A percentile compares a stretch with the other conserved stretches of the same genome.
phyloP scores from a whole-genome alignment of 35 echinoderm and acorn worm genomes.

The Amphiura filiformis region DNA sequence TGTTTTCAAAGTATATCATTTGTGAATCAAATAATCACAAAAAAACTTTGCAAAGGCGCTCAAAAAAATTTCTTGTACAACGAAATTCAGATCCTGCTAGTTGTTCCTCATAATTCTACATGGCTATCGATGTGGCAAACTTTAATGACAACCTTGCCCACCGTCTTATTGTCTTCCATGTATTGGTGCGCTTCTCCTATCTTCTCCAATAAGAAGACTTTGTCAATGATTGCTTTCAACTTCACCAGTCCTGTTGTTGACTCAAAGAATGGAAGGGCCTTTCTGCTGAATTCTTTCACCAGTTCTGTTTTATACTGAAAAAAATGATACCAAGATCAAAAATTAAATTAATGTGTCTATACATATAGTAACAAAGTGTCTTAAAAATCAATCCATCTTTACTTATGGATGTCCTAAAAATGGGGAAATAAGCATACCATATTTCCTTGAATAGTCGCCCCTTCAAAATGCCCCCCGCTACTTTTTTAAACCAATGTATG shows the following conservation, averaged over 20 bases:
- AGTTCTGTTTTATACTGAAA: slow-evolving; percentile 74
- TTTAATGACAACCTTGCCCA: slow-evolving; percentile 55
- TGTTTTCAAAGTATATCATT: too few species aligned
- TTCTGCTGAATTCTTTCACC: slow-evolving; percentile 48
- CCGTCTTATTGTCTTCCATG: slow-evolving; percentile 72
- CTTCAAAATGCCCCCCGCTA: too few species aligned
- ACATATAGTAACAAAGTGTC: too few species aligned
- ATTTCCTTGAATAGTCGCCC: too few species aligned
- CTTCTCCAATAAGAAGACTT: slow-evolving; percentile 46
- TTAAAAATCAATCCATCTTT: too few species aligned
- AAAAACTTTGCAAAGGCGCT: too few species aligned
- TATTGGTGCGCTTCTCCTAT: slow-evolving; percentile 52
- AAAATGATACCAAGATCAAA: not conserved
- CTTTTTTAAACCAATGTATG: too few species aligned
- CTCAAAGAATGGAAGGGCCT: slow-evolving; percentile 48
- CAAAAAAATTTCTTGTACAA: too few species aligned
- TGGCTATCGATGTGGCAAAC: not conserved
- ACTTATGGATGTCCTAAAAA: too few species aligned
- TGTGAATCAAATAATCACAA: too few species aligned
- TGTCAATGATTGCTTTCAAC: slow-evolving; percentile 49
- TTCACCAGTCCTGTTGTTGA: not conserved
- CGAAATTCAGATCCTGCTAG: too few species aligned
- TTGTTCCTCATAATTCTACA: not conserved
- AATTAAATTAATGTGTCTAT: not conserved
- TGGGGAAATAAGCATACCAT: not conserved